phyloP scores from a whole-genome alignment of 2,888 invertebrate species.

The Ormyrus pomaceus region DNA sequence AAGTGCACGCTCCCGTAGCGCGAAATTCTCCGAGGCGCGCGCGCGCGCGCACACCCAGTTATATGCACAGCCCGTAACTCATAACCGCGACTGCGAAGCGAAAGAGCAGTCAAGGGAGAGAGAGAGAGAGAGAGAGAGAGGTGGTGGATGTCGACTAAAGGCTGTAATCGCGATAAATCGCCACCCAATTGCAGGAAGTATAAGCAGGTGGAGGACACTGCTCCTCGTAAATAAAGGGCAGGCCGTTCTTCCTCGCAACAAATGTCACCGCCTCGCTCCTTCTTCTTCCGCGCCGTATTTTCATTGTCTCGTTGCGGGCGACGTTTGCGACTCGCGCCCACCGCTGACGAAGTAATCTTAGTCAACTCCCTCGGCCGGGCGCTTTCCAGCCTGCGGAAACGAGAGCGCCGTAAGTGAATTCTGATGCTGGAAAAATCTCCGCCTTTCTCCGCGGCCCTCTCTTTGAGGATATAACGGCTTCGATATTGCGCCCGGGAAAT shows the following conservation, averaged over 20 bases:
- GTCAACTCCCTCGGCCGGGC: background rate
- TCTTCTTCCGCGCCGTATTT: constrained; percentile 39
- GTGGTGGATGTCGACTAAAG: constrained; percentile 53
- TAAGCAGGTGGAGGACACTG: constrained; percentile 58
- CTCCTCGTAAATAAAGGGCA: constrained; percentile 67
- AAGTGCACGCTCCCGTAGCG: no score
- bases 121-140: constrained; percentile 4
- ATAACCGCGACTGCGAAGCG: background rate
- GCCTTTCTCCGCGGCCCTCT: background rate
- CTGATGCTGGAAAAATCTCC: constrained; percentile 26
- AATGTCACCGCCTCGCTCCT: constrained; percentile 3
- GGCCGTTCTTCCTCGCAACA: background rate
- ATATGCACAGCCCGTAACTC: constrained; percentile 7
- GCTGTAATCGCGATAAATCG: constrained; percentile 71
- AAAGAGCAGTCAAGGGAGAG: background rate
- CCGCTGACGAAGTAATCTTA: constrained; percentile 43
- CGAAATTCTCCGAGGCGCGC: no score
- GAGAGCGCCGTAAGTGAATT: constrained; percentile 42
- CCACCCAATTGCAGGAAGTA: constrained; percentile 63
- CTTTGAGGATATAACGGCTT: constrained; percentile 37
- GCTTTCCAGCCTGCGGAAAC: background rate
- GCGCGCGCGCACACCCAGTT: no score
- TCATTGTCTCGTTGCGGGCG: constrained; percentile 33
- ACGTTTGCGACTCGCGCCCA: constrained; percentile 15
- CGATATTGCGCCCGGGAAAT: constrained; percentile 47